These are phyloP conservation scores for Phasia obesa DNA, from an alignment of 2,888 invertebrate species.

Conservation along the genomic window DNA sequence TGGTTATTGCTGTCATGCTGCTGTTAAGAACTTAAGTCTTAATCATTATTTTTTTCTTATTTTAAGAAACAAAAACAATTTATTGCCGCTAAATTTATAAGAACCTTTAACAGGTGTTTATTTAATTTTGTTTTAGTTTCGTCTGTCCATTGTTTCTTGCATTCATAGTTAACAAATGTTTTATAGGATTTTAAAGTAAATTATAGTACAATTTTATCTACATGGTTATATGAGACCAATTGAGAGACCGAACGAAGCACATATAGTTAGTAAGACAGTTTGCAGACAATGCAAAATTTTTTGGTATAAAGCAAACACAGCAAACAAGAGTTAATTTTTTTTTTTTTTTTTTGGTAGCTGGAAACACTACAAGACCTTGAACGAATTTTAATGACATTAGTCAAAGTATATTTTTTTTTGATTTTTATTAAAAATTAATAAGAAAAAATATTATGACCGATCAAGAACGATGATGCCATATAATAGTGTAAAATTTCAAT, in stretches of 20 bases:
- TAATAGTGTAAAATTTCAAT: not conserved
- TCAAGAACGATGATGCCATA: slow-evolving; percentile 12
- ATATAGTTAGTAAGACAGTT: slow-evolving; percentile 11
- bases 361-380: slow-evolving; percentile 37
- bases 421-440: not conserved
- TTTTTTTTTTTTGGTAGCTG: not conserved
- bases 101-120: slow-evolving; percentile 56
- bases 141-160: not conserved
- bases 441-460: not conserved
- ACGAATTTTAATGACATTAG: slow-evolving; percentile 50
- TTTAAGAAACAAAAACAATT: too few species aligned
- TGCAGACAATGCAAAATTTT: slow-evolving; percentile 34
- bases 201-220: slow-evolving; percentile 10
- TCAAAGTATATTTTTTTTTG: slow-evolving; percentile 14
- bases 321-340: slow-evolving; percentile 5
- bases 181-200: slow-evolving; percentile 24
- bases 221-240: slow-evolving; percentile 41
- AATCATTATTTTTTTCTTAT: too few species aligned
- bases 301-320: not conserved
- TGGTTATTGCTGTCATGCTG: too few species aligned
- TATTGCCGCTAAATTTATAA: too few species aligned
- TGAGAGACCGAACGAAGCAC: slow-evolving; percentile 2
- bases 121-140: slow-evolving; percentile 18
- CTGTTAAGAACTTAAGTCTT: too few species aligned
- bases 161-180: slow-evolving; percentile 5